Evolutionary conservation across 1,140 invertebrate genomes (phyloP).

Genomic region (Ceratina japonica): DNA sequence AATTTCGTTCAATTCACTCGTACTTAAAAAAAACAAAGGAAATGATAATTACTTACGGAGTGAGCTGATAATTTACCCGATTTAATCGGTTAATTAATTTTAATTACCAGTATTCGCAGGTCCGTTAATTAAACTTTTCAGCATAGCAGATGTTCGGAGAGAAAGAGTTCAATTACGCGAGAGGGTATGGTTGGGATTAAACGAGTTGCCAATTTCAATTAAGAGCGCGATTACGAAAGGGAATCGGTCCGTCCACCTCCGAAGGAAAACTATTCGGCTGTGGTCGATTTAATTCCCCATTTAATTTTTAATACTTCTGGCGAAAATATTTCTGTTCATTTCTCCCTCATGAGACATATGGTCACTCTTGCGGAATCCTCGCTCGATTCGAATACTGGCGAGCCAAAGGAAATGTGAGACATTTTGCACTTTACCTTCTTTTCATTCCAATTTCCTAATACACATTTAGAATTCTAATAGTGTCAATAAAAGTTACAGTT

Average conservation of each 20-base stretch:
- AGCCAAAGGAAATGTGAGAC: no score
- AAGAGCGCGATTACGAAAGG: conserved; percentile 31
- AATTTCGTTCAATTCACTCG: no score
- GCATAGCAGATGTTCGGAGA: background rate
- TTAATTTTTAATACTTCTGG: conserved; percentile 31
- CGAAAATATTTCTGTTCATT: background rate
- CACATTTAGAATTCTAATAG: no score
- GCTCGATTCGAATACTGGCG: no score
- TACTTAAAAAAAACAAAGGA: no score
- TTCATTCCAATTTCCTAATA: no score
- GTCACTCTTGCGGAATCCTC: no score
- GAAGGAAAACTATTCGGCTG: conserved; percentile 15
- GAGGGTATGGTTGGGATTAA: conserved; percentile 13
- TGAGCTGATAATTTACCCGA: no score
- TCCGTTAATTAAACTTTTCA: background rate
- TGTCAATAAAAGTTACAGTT: no score
- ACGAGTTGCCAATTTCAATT: conserved; percentile 48
- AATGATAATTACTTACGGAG: no score
- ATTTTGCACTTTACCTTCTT: no score
- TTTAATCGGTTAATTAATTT: background rate
- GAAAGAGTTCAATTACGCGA: conserved; percentile 20
- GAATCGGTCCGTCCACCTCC: background rate
- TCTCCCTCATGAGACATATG: no score
- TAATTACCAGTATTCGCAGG: background rate
- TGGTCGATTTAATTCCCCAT: conserved; percentile 40